Conservation (phyloP, 2,113 vertebrate genomes). For the Oryzias melastigma region DNA sequence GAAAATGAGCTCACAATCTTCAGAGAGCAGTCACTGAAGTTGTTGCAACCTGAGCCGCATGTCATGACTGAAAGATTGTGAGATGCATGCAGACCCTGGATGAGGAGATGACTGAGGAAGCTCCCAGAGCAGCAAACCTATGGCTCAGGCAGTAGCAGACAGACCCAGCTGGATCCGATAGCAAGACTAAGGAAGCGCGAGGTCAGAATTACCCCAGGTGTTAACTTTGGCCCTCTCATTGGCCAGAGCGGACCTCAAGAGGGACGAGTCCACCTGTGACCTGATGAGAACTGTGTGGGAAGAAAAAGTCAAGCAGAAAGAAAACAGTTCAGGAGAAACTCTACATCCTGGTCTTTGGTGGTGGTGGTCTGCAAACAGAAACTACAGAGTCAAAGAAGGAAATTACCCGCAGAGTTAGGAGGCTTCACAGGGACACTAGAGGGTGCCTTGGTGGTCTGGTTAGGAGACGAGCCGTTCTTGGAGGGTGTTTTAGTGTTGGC, state of each 20-base stretch:
- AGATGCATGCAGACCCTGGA: conserved; percentile 37
- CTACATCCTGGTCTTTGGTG: conserved; percentile 1
- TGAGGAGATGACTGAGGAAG: conserved; percentile 12
- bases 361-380: not conserved
- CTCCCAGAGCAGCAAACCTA: conserved; percentile 37
- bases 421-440: conserved; percentile 53
- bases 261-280: conserved; percentile 42
- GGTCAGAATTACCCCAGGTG: conserved; percentile 51
- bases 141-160: conserved; percentile 31
- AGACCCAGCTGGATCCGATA: conserved; percentile 9
- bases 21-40: conserved; percentile 32
- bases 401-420: conserved; percentile 69
- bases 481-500: conserved; percentile 34
- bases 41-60: not conserved
- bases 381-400: conserved; percentile 12
- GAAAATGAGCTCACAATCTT: conserved; percentile 34
- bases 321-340: not conserved
- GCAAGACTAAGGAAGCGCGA: conserved; percentile 33
- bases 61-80: conserved; percentile 50
- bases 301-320: conserved; percentile 26
- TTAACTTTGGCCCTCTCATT: conserved; percentile 52
- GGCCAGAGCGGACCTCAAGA: conserved; percentile 38
- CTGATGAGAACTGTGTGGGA: conserved; percentile 43
- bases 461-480: conserved; percentile 29
- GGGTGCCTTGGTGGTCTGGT: conserved; percentile 51